Evolutionary conservation across 1,140 invertebrate genomes (phyloP).

Genomic region (Cyphomyrmex costatus): DNA sequence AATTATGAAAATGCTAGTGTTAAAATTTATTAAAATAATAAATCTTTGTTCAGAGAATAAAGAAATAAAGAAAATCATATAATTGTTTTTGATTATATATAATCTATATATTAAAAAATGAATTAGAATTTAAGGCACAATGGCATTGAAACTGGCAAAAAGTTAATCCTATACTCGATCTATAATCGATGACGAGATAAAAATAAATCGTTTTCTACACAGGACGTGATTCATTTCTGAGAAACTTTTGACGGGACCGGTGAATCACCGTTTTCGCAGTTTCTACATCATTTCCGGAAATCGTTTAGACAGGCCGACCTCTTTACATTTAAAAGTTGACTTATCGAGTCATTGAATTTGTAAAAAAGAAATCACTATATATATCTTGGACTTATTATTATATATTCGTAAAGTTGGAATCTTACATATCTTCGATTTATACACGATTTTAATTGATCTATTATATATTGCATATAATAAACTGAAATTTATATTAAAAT

Average conservation of each 20-base stretch:
- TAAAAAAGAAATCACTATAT: constrained; percentile 44
- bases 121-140: constrained; percentile 24
- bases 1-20: neutral
- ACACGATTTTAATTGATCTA: neutral
- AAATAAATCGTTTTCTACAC: constrained; percentile 5
- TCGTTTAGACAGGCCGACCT: constrained; percentile 33
- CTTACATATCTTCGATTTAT: neutral
- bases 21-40: constrained; percentile 6
- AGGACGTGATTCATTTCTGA: constrained; percentile 45
- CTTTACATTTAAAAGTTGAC: constrained; percentile 56
- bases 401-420: neutral
- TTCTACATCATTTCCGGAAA: constrained; percentile 65
- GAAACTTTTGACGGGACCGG: constrained; percentile 41
- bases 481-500: neutral
- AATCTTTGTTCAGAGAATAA: neutral
- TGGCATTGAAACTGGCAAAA: neutral
- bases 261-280: constrained; percentile 60
- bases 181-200: constrained; percentile 54
- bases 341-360: constrained; percentile 65
- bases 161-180: neutral
- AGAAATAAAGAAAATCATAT: neutral
- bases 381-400: neutral
- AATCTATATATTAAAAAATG: neutral
- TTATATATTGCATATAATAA: neutral
- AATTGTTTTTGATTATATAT: neutral